Evolutionary conservation across 2,113 vertebrate species (phyloP).

Genomic region (Tichodroma muraria): DNA sequence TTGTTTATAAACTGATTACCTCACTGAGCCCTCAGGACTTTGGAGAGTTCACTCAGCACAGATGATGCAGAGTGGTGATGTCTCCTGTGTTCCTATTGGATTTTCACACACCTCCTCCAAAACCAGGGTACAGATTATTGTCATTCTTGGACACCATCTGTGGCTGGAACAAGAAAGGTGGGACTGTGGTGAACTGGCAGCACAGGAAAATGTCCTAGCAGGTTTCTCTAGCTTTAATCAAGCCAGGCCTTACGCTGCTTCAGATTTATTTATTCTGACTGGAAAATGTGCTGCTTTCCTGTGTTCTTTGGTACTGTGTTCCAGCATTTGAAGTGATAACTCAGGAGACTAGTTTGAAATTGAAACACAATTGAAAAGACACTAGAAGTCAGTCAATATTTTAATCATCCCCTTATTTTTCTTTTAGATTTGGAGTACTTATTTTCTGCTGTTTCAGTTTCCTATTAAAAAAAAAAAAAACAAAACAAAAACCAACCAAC

Average conservation of each 20-base stretch:
- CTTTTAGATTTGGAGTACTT: neutral
- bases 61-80: neutral
- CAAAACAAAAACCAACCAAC: no score
- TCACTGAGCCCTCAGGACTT: neutral
- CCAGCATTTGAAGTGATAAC: neutral
- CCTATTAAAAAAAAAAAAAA: neutral
- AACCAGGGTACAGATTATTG: neutral
- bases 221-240: neutral
- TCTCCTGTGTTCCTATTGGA: neutral
- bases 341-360: neutral
- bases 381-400: neutral
- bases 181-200: neutral
- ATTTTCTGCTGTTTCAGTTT: neutral
- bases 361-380: neutral
- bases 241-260: neutral
- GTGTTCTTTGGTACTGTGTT: neutral
- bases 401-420: fast-evolving
- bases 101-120: neutral
- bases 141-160: neutral
- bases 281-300: neutral
- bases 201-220: neutral
- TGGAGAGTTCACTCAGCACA: neutral
- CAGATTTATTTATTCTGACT: neutral
- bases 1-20: neutral
- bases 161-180: neutral